Base-by-base conservation (phyloP, 2,888 invertebrate species). In the Xylota segnis region DNA sequence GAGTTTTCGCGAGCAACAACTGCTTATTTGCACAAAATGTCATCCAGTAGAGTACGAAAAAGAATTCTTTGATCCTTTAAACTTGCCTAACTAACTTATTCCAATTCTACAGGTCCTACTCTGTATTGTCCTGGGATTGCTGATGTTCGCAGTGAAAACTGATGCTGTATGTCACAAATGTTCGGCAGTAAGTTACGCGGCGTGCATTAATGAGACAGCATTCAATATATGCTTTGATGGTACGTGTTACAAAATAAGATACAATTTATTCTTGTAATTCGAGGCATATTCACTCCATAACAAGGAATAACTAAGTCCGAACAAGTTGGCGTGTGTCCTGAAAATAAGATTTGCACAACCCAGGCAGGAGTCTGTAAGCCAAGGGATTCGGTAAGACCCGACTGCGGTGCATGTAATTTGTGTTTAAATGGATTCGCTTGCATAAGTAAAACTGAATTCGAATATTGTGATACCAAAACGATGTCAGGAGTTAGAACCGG, bases 151-250 rank as follows among this genome's bases (percentile, higher is more conserved):
- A 9, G 14, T 27, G 9, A 10, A 16, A 29, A 14, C 52, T 12
- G 14, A 37, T 4, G 66, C 37, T 0, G 0, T 0, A 5, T 77
- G 76, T 12, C 6, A 7, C 0, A 5, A 12, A 4, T 59, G 68
- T 5, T n/a, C 14, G 5, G 0, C 5, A 0, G 16, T 4, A 5
- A 59, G 5, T 5, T 18, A 7, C 7, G 68, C 18, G 0, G 50
- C 50, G 6, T 77, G 76, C n/a, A 10, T 77, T 9, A 77, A 68
- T 47, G 14, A 10, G 37, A 77, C 68, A n/a, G 40, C 59, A 12
- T 77, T 27, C 61, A 9, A 7, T 0, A 9, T 68, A 0, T 77
- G 76, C 14, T 52, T 29, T 14, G 18, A 37, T 66, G 47, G 47
- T 37, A 29, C 7, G 50, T 47, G 3, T 23, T 29, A 9, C 27